Evolutionary conservation across 2,113 vertebrate species (phyloP), one percentile per base, ranked within the genome.

Genomic region (Corydoras maculifer): DNA sequence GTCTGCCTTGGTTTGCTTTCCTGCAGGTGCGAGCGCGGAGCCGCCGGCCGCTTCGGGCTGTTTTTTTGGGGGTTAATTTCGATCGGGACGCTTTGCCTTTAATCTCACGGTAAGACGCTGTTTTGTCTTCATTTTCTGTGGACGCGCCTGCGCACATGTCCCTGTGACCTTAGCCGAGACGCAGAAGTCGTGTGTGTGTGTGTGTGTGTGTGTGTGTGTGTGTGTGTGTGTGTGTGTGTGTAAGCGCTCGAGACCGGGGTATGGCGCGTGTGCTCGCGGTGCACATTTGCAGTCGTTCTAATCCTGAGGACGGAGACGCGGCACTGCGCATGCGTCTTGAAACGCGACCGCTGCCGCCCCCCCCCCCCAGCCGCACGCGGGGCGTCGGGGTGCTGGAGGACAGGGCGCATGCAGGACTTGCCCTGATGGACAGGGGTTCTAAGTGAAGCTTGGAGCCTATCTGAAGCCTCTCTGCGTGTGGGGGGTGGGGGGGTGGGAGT

Each of bases 81-180:
- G 4, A 15, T 69, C 13, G 48, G 68, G 57, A 59, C 68, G 4
- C 57, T 69, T 69, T 69, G 43, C 35, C 68, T 69, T 69, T 69
- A 69, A n/a, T 31, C 12, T 60, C 68, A 69, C 68, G 68, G 68
- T 69, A 69, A 69, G 68, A 13, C 25, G 32, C 14, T 10, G 5
- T 13, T 60, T 50, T 50, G 0, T 8, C 25, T 68, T 30, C 3
- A 18, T 50, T 49, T 13, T 7, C 1, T 12, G 2, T 3, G 58
- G 25, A 31, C 14, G 9, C 25, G 35, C 4, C 1, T 69, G 43
- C 18, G 14, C n/a, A 43, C 30, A 4, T 69, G 58, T 69, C 5
- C 49, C 49, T 15, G 35, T 68, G 54, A 68, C 55, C 68, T n/a
- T 58, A 31, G 57, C 14, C n/a, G 25, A 57, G 54, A 13, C 13